phyloP scores from a whole-genome alignment of 2,888 invertebrate species.

The Polydrusus tereticollis region DNA sequence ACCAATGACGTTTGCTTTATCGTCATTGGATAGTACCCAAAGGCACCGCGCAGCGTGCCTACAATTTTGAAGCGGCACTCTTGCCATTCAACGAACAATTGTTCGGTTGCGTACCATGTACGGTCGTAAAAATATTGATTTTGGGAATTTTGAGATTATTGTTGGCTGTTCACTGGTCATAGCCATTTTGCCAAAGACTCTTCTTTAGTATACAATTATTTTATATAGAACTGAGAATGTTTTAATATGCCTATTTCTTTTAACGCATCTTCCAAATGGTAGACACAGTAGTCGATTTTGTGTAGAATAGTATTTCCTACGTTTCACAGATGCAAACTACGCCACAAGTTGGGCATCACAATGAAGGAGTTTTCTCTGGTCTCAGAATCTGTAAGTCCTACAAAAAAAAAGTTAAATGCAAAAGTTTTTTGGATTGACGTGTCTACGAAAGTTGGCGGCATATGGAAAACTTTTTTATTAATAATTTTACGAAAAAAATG shows the following conservation, averaged over 20 bases:
- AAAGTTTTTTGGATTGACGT: too few species aligned
- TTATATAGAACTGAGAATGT: background rate
- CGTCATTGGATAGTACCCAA: too few species aligned
- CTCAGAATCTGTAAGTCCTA: too few species aligned
- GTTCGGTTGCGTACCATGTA: background rate
- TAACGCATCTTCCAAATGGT: slow-evolving; percentile 7
- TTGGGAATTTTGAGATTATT: background rate
- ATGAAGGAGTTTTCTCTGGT: too few species aligned
- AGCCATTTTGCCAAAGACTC: slow-evolving; percentile 48
- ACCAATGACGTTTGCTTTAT: too few species aligned
- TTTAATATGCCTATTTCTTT: background rate
- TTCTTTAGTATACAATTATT: slow-evolving; percentile 19
- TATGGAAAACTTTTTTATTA: too few species aligned
- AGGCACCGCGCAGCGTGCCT: too few species aligned
- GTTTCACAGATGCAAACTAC: background rate
- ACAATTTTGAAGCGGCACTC: too few species aligned
- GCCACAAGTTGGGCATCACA: background rate
- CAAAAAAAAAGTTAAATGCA: too few species aligned
- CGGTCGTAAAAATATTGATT: background rate
- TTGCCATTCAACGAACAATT: too few species aligned
- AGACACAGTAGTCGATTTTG: slow-evolving; percentile 3
- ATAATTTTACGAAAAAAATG: too few species aligned
- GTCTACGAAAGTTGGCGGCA: too few species aligned
- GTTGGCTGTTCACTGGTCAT: background rate
- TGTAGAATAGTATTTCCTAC: slow-evolving; percentile 16